These are phyloP conservation scores for Podiceps cristatus DNA, from an alignment of 2,113 vertebrate genomes.

Conservation along the genomic window DNA sequence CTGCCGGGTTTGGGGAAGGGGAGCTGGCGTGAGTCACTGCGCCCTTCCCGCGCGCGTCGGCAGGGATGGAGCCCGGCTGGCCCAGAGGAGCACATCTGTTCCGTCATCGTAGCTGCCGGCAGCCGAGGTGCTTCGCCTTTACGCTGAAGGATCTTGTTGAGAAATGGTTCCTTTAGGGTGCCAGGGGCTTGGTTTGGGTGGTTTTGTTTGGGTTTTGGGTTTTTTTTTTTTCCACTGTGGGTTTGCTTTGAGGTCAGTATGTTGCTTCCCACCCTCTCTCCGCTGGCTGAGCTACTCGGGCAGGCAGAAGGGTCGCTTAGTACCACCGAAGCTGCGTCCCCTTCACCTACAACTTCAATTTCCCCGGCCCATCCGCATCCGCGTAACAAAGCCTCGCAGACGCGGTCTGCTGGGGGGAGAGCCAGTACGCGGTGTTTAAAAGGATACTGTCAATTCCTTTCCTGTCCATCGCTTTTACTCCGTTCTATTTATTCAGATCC, in stretches of 20 bases:
- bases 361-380: background rate
- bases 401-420: background rate
- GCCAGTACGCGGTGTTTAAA: background rate
- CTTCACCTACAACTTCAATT: background rate
- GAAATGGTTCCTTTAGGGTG: background rate
- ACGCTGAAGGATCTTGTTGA: too few species aligned
- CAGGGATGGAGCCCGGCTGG: background rate
- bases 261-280: background rate
- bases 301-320: background rate
- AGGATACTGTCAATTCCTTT: background rate
- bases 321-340: background rate
- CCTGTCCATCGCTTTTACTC: background rate
- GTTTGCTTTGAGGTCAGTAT: background rate
- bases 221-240: background rate
- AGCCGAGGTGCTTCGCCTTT: rapidly evolving
- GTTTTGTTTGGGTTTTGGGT: too few species aligned
- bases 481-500: background rate
- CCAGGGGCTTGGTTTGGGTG: background rate
- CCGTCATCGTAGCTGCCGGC: background rate
- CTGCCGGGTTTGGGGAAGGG: background rate
- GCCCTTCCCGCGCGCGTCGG: background rate
- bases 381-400: background rate
- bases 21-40: too few species aligned
- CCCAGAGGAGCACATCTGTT: background rate
- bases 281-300: background rate